These are phyloP conservation scores for Sphecodes monilicornis DNA, from an alignment of 2,888 invertebrate genomes.

Conservation along the genomic window DNA sequence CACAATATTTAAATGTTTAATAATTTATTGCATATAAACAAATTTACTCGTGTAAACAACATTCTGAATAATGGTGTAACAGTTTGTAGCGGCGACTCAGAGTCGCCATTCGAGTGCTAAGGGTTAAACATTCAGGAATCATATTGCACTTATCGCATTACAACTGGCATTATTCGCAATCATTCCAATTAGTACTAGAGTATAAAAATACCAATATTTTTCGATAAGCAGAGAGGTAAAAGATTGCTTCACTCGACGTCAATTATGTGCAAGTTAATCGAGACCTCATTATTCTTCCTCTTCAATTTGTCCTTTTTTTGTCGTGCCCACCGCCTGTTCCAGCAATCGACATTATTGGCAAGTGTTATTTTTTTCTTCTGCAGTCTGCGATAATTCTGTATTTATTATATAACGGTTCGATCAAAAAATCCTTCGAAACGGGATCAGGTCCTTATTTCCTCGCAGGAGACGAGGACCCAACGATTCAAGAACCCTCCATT, in stretches of 20 bases:
- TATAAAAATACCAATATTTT: neutral
- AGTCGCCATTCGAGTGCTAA: too few relatives aligned
- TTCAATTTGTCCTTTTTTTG: neutral
- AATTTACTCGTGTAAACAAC: too few relatives aligned
- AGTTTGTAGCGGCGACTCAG: too few relatives aligned
- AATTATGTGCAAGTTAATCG: neutral
- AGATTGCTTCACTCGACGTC: neutral
- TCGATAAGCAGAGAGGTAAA: neutral
- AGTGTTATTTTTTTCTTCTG: neutral
- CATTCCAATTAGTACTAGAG: neutral
- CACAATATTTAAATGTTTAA: too few relatives aligned
- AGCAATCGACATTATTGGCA: neutral
- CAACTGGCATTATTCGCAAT: neutral
- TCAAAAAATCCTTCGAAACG: neutral
- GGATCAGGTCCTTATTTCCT: neutral
- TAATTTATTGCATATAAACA: too few relatives aligned
- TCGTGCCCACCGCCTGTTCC: neutral
- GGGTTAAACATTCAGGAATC: neutral
- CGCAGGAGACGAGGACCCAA: neutral
- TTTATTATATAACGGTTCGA: neutral
- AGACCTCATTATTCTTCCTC: neutral
- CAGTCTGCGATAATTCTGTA: neutral
- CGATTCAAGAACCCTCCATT: conserved; percentile 10
- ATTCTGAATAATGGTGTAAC: too few relatives aligned
- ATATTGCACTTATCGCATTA: neutral